phyloP scores from a whole-genome alignment of 53 echinoderm and acorn worm genomes.

The Echinometra lucunter region DNA sequence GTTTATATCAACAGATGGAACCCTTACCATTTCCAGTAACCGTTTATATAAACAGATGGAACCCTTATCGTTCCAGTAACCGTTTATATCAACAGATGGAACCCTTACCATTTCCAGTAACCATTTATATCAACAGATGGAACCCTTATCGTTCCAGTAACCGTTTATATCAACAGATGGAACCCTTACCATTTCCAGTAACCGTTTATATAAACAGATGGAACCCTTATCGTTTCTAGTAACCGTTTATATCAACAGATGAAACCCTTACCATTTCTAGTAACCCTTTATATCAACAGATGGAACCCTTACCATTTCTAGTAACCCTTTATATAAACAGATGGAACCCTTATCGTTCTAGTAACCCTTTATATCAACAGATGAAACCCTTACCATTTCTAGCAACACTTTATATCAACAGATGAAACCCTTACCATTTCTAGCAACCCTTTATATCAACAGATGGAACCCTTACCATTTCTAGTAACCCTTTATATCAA shows the following conservation, averaged over 20 bases:
- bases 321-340: conserved; percentile 95
- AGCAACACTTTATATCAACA: too few relatives aligned
- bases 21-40: not conserved
- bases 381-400: conserved; percentile 85
- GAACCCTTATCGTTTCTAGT: too few relatives aligned
- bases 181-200: not conserved
- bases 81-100: too few relatives aligned
- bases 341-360: conserved; percentile 70
- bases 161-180: not conserved
- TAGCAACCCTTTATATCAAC: conserved; percentile 93
- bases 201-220: too few relatives aligned
- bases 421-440: conserved; percentile 86
- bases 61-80: conserved; percentile 86
- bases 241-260: too few relatives aligned
- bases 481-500: too few relatives aligned
- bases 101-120: conserved; percentile 92
- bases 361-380: not conserved
- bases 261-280: too few relatives aligned
- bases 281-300: too few relatives aligned
- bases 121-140: conserved; percentile 96
- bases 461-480: conserved; percentile 71
- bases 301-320: too few relatives aligned
- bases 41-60: not conserved
- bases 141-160: too few relatives aligned
- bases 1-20: conserved; percentile 95